Evolutionary conservation across 2,797 vertebrate genomes (phyloP).

Genomic region (Phrynocephalus guinanensis): DNA sequence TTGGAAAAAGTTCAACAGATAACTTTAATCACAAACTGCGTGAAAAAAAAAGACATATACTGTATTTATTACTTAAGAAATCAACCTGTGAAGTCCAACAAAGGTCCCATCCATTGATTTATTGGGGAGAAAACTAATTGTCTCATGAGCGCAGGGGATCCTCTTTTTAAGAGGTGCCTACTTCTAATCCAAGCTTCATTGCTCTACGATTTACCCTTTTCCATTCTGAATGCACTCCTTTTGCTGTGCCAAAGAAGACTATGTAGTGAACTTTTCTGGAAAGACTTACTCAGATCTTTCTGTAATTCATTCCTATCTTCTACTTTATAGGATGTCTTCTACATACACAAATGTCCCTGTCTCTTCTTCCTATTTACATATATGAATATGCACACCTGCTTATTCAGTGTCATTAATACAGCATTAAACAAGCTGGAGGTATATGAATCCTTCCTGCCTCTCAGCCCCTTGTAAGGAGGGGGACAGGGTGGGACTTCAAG

Average conservation of each 20-base stretch:
- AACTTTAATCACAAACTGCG: background rate
- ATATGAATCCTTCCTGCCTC: background rate
- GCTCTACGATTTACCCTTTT: background rate
- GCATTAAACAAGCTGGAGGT: background rate
- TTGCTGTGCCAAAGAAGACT: background rate
- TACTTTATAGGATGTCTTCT: background rate
- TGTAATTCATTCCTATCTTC: background rate
- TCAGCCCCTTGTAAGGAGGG: no score
- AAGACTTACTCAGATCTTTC: background rate
- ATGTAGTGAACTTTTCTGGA: background rate
- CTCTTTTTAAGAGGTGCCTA: background rate
- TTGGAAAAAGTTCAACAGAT: background rate
- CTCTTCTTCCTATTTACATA: background rate
- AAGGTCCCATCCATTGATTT: background rate
- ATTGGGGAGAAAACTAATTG: background rate
- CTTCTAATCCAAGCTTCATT: background rate
- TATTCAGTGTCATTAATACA: background rate
- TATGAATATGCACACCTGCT: background rate
- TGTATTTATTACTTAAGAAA: conserved; percentile 15
- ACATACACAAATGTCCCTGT: background rate
- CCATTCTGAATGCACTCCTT: background rate
- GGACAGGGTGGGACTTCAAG: background rate
- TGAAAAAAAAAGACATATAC: background rate
- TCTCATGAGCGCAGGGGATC: background rate
- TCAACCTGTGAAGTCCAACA: background rate